A percentile compares a stretch with the other conserved stretches of the same genome.
Conservation (phyloP, 2,113 vertebrate genomes). For the Ceyx cyanopectus region DNA sequence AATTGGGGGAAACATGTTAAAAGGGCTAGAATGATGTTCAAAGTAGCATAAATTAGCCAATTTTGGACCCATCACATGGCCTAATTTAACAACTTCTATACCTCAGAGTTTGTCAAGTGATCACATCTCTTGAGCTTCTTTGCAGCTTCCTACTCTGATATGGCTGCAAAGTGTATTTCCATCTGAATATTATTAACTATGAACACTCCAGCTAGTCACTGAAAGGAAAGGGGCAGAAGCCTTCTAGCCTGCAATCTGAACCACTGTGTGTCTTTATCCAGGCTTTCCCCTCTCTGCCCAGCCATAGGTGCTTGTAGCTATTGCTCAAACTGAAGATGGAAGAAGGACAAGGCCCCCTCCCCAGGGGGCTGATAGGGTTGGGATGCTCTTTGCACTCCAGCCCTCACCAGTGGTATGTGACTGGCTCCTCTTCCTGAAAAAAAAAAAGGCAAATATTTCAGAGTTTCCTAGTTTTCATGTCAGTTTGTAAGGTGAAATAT, state of each 20-base stretch:
- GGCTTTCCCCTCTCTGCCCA: background rate
- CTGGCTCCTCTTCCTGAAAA: background rate
- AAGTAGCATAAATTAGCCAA: slow-evolving; percentile 78
- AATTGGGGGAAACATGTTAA: slow-evolving; percentile 80
- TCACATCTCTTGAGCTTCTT: slow-evolving; percentile 66
- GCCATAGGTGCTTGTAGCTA: background rate
- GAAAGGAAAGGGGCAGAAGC: background rate
- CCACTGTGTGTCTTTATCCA: fast-evolving
- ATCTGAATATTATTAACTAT: slow-evolving; percentile 56
- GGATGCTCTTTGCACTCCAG: background rate
- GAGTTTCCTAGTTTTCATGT: background rate
- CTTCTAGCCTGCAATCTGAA: background rate
- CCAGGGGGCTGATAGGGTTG: background rate
- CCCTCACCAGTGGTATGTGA: background rate
- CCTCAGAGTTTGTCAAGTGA: slow-evolving; percentile 76
- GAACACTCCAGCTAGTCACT: background rate
- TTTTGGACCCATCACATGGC: slow-evolving; percentile 76
- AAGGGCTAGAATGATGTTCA: slow-evolving; percentile 76
- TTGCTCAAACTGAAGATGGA: background rate
- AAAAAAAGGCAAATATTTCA: background rate
- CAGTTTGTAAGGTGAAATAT: background rate
- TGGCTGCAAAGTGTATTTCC: slow-evolving; percentile 39
- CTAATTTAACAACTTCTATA: slow-evolving; percentile 78
- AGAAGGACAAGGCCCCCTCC: background rate
- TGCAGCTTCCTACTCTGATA: slow-evolving; percentile 39